Conservation (phyloP, 2,888 invertebrate genomes). For the Drosophila meridionalis region DNA sequence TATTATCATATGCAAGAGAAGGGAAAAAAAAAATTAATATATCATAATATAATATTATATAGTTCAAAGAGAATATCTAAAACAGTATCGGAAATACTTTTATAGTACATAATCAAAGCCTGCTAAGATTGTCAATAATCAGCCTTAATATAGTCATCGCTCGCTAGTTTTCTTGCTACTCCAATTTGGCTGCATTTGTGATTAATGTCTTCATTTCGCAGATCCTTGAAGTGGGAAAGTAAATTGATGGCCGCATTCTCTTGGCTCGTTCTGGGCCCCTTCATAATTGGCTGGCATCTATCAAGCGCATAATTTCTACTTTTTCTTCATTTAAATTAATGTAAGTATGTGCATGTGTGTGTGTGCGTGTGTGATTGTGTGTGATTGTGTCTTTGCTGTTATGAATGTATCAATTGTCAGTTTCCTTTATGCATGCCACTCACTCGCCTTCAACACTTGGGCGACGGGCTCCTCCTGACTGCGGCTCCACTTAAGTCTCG, state of each 20-base stretch:
- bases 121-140: not conserved
- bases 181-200: not conserved
- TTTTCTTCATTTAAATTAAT: constrained; percentile 31
- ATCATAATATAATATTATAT: too few species aligned
- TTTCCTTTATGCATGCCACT: constrained; percentile 63
- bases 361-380: not conserved
- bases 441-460: constrained; percentile 49
- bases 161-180: not conserved
- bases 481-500: constrained; percentile 51
- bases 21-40: too few species aligned
- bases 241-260: constrained; percentile 36
- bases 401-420: constrained; percentile 55
- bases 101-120: not conserved
- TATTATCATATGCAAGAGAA: too few species aligned
- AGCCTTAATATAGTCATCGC: not conserved
- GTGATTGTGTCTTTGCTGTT: constrained; percentile 4
- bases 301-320: constrained; percentile 35
- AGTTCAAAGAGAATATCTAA: not conserved
- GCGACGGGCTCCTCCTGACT: constrained; percentile 50
- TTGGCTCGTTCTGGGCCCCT: constrained; percentile 2
- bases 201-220: constrained; percentile 8
- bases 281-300: constrained; percentile 47
- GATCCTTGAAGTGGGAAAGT: constrained; percentile 32
- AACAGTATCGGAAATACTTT: not conserved
- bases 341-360: not conserved